A percentile compares a stretch with the other conserved stretches of the same genome.
phyloP scores from a whole-genome alignment of 2,888 invertebrate species.

The Plagodis pulveraria region DNA sequence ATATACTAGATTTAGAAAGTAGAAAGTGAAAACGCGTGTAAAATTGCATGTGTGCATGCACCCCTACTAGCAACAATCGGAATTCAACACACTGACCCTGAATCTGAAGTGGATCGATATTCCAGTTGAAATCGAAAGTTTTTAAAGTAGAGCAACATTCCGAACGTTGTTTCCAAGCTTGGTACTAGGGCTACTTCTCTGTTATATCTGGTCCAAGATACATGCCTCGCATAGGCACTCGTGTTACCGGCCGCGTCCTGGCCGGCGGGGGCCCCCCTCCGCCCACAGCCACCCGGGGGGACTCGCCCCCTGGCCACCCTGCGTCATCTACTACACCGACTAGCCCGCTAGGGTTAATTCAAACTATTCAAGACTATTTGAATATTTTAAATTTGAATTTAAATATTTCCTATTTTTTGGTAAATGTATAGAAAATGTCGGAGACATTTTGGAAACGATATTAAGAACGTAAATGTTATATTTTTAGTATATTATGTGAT shows the following conservation, averaged over 20 bases:
- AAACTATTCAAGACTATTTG: slow-evolving; percentile 76
- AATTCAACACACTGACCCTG: slow-evolving; percentile 7
- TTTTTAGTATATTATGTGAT: slow-evolving; percentile 1
- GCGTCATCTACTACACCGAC: slow-evolving; percentile 80
- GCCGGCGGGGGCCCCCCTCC: slow-evolving; percentile 50
- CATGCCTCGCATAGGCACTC: slow-evolving; percentile 85
- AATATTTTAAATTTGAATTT: slow-evolving; percentile 69
- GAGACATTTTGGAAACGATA: not conserved
- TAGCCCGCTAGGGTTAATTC: slow-evolving; percentile 82
- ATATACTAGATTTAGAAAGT: too few relatives aligned
- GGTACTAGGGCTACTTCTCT: slow-evolving; percentile 84
- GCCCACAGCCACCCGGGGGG: slow-evolving; percentile 47
- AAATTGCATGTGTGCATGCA: slow-evolving; percentile 1
- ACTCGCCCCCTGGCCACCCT: slow-evolving; percentile 61
- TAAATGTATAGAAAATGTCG: not conserved
- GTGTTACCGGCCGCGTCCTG: slow-evolving; percentile 83
- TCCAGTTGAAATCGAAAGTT: slow-evolving; percentile 35
- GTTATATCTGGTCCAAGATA: slow-evolving; percentile 85
- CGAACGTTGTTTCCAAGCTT: slow-evolving; percentile 56
- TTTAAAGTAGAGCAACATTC: slow-evolving; percentile 61
- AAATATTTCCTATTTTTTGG: slow-evolving; percentile 41
- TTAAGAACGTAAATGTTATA: not conserved
- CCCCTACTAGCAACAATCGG: not conserved
- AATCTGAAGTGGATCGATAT: slow-evolving; percentile 7
- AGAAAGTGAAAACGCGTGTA: not conserved